Evolutionary conservation across 2,888 invertebrate species (phyloP), one percentile per base, ranked within the genome.

Genomic region (Merodon equestris): DNA sequence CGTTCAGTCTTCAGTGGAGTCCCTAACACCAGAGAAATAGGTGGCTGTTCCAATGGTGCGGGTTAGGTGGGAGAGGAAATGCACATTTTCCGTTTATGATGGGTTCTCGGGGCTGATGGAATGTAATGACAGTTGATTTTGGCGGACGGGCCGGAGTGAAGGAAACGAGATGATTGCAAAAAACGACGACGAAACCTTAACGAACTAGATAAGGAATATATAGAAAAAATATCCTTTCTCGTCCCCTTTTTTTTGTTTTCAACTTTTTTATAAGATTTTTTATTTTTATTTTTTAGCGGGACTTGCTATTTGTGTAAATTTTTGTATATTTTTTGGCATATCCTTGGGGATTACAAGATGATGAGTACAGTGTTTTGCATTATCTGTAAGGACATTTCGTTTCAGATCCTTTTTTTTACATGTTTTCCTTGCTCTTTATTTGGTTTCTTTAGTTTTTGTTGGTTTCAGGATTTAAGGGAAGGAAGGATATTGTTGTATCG

Each of bases 271-370:
- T n/a, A n/a, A n/a, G n/a, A n/a, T n/a, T n/a, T n/a, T n/a, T n/a
- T n/a, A n/a, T 27, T 27, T 27, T 27, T 4, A 27, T 4, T 27
- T 27, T 27, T 2, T 27, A 10, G 40, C 40, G 40, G 40, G 3
- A 40, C 40, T 40, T 61, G 44, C 54, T 42, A 36, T 66, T 58
- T 70, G 54, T 56, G 17, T 64, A 38, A 10, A 58, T 53, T 68
- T 56, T 64, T 50, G 36, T 66, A 50, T 54, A 44, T 67, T 56
- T 15, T 38, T 36, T n/a, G 60, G 19, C 56, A 73, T 79, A 74
- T 79, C 74, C 74, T 79, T 79, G 74, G 79, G 79, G 79, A 79
- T 79, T 79, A 74, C 74, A 79, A 79, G 79, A 79, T 79, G 79
- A 79, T 79, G 79, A 79, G 79, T 74, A 74, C 79, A 79, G 74